Evolutionary conservation across 2,888 invertebrate species (phyloP), one percentile per base, ranked within the genome.

Genomic region (Himalopsyche japonica): DNA sequence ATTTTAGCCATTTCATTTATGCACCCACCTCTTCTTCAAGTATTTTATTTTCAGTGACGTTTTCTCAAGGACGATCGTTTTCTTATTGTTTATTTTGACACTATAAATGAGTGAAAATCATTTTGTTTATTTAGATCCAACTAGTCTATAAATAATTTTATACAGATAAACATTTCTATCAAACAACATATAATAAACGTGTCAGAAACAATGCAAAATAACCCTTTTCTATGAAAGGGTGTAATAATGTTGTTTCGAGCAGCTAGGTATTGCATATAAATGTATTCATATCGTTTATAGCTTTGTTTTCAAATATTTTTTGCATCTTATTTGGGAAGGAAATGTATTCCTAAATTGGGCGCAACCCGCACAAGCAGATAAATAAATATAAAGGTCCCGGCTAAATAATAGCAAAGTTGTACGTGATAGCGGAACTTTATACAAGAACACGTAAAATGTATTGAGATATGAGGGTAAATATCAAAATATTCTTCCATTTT

Each of bases 321-420:
- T 57, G 57, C 57, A 57, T 57, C 57, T 57, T 57, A 57, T 57
- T 57, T 57, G 57, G 57, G 57, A 20, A 20, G 57, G 57, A 57
- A 57, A 57, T 57, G 57, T 57, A 57, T 57, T 57, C 24, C 57
- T 57, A 57, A 57, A 57, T 57, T 57, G 57, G 57, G 57, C 57
- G 57, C 57, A 57, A 57, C 57, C 57, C 57, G 57, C 57, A 57
- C 57, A 57, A 34, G 30, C 30, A 76, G 76, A 76, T 76, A 76
- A 76, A 76, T 76, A 76, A 76, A 76, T 57, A 57, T 57, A 76
- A 76, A 76, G 76, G 76, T 76, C 30, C 30, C 76, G 30, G 76
- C 34, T 32, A 76, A 34, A 76, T 30, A 76, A 76, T 76, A 76
- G 76, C 32, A 76, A 76, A 76, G 76, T 76, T 76, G 32, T 76